phyloP scores from a whole-genome alignment of 1,140 invertebrate genomes.

The Cardiocondyla obscurior region DNA sequence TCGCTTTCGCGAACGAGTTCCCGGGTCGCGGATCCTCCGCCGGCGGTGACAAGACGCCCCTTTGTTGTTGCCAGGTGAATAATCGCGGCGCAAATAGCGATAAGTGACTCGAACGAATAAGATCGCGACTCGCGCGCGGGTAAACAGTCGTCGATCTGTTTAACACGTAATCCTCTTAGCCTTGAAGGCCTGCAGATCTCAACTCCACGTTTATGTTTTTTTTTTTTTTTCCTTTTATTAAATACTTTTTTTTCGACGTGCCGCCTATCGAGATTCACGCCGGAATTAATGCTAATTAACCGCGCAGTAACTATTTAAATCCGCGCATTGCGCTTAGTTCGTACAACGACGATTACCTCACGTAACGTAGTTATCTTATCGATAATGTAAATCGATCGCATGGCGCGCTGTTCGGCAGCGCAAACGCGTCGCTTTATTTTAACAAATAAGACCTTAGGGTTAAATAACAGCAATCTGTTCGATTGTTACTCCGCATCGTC shows the following conservation, averaged over 20 bases:
- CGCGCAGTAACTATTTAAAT: neutral
- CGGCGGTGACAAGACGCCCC: conserved; percentile 48
- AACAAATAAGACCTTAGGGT: neutral
- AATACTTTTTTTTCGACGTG: neutral
- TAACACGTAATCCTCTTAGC: neutral
- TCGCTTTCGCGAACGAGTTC: neutral
- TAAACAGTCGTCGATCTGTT: conserved; percentile 43
- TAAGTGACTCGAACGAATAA: conserved; percentile 33
- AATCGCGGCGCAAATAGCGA: conserved; percentile 43
- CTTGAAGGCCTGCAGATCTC: neutral
- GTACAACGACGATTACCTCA: neutral
- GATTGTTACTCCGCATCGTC: neutral
- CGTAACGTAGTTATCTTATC: neutral
- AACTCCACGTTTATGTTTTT: conserved; percentile 12
- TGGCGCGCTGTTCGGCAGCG: neutral
- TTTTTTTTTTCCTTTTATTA: too few species aligned
- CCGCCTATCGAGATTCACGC: neutral
- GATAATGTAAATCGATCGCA: neutral
- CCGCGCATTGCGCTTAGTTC: neutral
- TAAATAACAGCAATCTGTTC: conserved; percentile 7
- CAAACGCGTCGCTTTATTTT: neutral
- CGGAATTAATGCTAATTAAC: too few species aligned
- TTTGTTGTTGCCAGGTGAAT: conserved; percentile 49
- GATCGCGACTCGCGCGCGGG: neutral
- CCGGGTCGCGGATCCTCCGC: conserved; percentile 48